Base-by-base conservation (phyloP, 2,888 invertebrate species). In the Augiades crinisus region DNA sequence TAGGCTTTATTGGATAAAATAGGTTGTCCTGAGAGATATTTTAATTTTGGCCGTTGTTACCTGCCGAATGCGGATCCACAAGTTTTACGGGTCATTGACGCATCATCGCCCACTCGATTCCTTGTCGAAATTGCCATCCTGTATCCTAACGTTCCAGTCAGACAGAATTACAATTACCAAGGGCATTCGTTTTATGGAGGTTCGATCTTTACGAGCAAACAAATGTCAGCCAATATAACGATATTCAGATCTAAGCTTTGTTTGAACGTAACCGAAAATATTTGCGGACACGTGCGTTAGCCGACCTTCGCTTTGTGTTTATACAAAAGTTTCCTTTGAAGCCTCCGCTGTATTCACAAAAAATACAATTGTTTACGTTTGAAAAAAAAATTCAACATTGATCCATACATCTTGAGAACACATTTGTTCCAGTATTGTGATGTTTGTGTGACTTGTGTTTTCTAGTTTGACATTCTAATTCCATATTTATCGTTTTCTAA, bases 81-180 rank as follows among this genome's bases (percentile, higher is more conserved):
- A 81, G 79, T 86, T 87, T 85, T 68, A 78, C 86, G 78, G 88
- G 88, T 89, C 88, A 83, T 88, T 88, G 88, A 88, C 88, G 85
- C 78, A 83, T 77, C 78, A 70, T 78, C 87, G 81, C 87, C 87
- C 77, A 88, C 87, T 74, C 75, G 61, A 67, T 72, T 72, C 68
- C 69, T 75, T 76, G 68, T 77, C 72, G 76, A 81, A 84, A 62
- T 54, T 54, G 54, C 56, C 60, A 62, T 60, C 51, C 57, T 59
- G 60, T 52, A 50, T 53, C 60, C 62, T 57, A 63, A 64, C 34
- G 33, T 21, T 24, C 30, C 36, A 12, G 19, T 10, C 7, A 19
- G 16, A 38, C 37, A 27, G 19, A 27, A 43, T 13, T 30, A 30
- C 19, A 41, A 34, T 34, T 22, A 16, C 5, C 34, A 40, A 40